A percentile compares a stretch with the other conserved stretches of the same genome.
These are phyloP conservation scores for Phoxinus dragarum DNA, from an alignment of 2,797 vertebrate species.

Conservation along the genomic window DNA sequence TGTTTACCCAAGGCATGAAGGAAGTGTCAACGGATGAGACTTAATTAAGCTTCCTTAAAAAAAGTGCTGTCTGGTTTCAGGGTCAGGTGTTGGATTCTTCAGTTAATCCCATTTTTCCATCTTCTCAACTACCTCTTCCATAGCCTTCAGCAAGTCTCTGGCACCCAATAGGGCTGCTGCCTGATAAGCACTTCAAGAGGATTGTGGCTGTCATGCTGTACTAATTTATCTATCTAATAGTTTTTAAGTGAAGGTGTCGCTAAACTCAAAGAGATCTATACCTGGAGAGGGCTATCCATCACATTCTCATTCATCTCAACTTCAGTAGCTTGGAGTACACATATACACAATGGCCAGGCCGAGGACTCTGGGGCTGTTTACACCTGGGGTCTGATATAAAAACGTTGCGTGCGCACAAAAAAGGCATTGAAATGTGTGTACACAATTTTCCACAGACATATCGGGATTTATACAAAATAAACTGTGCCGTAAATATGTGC, in stretches of 20 bases:
- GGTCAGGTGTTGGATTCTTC: not conserved
- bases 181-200: not conserved
- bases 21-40: constrained; percentile 1
- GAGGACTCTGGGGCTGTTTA: too few relatives aligned
- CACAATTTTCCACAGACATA: too few relatives aligned
- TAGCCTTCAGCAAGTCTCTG: constrained; percentile 9
- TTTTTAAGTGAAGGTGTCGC: not conserved
- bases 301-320: not conserved
- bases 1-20: not conserved
- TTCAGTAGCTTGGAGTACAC: too few relatives aligned
- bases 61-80: not conserved
- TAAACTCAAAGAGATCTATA: not conserved
- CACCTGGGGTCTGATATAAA: too few relatives aligned
- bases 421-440: too few relatives aligned
- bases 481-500: too few relatives aligned
- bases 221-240: not conserved
- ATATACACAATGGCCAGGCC: too few relatives aligned
- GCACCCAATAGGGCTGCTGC: not conserved
- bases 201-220: not conserved
- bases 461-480: too few relatives aligned
- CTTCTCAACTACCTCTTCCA: not conserved
- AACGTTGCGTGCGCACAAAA: too few relatives aligned
- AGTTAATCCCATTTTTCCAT: not conserved
- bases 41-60: not conserved
- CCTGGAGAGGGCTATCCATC: not conserved